Evolutionary conservation across 2,113 vertebrate genomes (phyloP).

Genomic region (Cinclus cinclus): DNA sequence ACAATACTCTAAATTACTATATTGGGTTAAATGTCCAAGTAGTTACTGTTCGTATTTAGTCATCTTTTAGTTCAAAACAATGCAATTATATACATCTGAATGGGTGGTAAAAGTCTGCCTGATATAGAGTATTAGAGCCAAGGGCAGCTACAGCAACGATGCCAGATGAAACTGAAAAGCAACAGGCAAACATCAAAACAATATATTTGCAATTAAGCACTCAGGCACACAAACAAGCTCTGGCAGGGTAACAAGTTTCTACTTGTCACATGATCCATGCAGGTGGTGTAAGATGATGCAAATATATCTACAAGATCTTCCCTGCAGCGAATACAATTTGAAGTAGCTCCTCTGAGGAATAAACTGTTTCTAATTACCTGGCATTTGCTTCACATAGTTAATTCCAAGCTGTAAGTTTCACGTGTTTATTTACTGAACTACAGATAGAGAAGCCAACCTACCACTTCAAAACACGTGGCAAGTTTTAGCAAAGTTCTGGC

Average conservation of each 20-base stretch:
- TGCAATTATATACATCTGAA: neutral
- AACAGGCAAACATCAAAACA: neutral
- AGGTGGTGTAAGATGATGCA: neutral
- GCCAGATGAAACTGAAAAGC: neutral
- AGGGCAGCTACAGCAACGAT: neutral
- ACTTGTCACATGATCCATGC: neutral
- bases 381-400: neutral
- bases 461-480: conserved; percentile 93
- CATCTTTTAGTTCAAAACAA: conserved; percentile 2
- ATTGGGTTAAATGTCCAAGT: neutral
- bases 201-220: neutral
- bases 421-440: neutral
- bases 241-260: neutral
- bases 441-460: conserved; percentile 62
- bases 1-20: neutral
- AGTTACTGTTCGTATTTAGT: neutral
- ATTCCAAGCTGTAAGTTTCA: neutral
- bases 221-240: neutral
- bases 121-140: neutral
- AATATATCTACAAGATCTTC: neutral
- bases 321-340: neutral
- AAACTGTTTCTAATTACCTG: neutral
- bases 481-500: conserved; percentile 90
- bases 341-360: neutral
- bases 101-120: neutral